Conservation (phyloP, 2,797 vertebrate genomes). For the Benthosema pterotum region DNA sequence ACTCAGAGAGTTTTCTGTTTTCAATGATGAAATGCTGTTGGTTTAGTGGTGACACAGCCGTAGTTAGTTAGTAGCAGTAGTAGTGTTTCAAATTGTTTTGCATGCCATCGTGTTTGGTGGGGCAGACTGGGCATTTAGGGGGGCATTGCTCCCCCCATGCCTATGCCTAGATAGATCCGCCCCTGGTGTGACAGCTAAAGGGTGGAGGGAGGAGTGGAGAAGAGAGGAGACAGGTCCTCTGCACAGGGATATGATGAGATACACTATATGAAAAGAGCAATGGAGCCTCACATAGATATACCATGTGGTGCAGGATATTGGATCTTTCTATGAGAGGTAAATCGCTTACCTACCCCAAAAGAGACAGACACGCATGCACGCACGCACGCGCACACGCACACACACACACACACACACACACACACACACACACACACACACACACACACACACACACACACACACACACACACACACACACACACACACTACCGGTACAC, state of each 20-base stretch:
- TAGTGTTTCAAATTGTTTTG: no score
- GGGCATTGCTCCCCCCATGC: no score
- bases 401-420: slow-evolving; percentile 40
- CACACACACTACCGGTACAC: slow-evolving; percentile 59
- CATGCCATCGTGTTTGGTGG: no score
- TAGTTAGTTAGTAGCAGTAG: no score
- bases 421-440: slow-evolving; percentile 25
- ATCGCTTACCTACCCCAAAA: slow-evolving; percentile 74
- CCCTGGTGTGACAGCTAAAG: no score
- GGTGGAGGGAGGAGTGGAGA: no score
- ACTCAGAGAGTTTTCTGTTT: no score
- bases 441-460: slow-evolving; percentile 48
- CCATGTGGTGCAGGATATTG: slow-evolving; percentile 72
- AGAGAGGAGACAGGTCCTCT: slow-evolving; percentile 63
- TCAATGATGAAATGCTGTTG: no score
- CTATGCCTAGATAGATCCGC: no score
- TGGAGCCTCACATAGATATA: slow-evolving; percentile 55
- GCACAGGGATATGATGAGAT: slow-evolving; percentile 58
- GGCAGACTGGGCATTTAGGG: no score
- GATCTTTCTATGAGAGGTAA: slow-evolving; percentile 73
- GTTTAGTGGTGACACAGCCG: no score
- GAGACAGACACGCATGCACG: slow-evolving; percentile 64
- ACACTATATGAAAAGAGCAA: slow-evolving; percentile 26
- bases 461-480: slow-evolving; percentile 3
- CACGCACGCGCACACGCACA: slow-evolving; percentile 27